Conservation (phyloP, 2,888 invertebrate genomes). For the Punctoribates punctum region DNA sequence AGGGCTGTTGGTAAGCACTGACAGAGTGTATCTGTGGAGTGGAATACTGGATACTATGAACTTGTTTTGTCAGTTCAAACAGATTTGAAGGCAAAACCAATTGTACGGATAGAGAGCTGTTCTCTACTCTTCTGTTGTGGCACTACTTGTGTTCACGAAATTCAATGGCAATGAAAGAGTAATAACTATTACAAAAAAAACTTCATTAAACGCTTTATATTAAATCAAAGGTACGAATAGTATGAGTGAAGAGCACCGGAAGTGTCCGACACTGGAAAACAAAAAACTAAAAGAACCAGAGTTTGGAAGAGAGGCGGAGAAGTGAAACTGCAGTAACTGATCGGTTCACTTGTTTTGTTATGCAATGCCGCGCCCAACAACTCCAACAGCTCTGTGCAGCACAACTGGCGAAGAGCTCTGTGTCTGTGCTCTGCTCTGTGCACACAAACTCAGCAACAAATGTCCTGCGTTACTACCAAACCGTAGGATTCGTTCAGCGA, state of each 20-base stretch:
- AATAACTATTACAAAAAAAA: background rate
- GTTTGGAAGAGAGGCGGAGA: slow-evolving; percentile 28
- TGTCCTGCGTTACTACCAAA: slow-evolving; percentile 29
- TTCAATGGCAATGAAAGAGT: background rate
- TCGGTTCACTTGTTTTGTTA: slow-evolving; percentile 38
- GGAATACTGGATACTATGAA: background rate
- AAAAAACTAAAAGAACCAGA: slow-evolving; percentile 24
- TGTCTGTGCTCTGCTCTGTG: slow-evolving; percentile 2
- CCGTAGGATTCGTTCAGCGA: background rate
- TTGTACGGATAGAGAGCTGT: background rate
- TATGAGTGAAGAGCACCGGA: slow-evolving; percentile 30
- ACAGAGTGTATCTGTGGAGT: background rate
- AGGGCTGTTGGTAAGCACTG: background rate
- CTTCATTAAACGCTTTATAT: slow-evolving; percentile 11
- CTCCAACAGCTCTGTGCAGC: background rate
- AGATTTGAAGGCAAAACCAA: background rate
- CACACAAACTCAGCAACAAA: slow-evolving; percentile 29
- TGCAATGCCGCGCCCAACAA: slow-evolving; percentile 38
- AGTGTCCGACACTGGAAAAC: slow-evolving; percentile 27
- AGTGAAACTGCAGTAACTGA: slow-evolving; percentile 30
- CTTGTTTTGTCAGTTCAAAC: slow-evolving; percentile 31
- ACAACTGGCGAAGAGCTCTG: background rate
- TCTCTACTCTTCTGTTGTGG: background rate
- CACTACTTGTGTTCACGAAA: background rate
- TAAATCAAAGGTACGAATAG: slow-evolving; percentile 6